Evolutionary conservation across 2,888 invertebrate genomes (phyloP).

Genomic region (Cephus rjabovi): DNA sequence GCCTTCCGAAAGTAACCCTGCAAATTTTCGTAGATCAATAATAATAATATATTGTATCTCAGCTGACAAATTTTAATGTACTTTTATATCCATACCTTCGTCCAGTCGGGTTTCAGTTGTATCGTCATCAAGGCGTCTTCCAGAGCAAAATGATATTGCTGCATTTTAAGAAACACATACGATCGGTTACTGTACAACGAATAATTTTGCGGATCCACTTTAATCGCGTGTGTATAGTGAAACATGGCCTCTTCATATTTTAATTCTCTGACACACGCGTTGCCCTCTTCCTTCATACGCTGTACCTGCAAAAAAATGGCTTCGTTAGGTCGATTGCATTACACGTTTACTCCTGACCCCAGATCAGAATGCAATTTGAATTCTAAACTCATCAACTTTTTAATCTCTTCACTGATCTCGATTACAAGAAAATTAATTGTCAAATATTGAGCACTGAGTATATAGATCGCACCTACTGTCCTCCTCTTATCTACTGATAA

Average conservation of each 20-base stretch:
- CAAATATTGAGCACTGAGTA: background rate
- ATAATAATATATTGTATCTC: background rate
- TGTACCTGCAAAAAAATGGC: slow-evolving; percentile 40
- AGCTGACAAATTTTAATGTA: background rate
- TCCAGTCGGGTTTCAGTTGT: slow-evolving; percentile 80
- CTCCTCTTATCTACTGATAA: background rate
- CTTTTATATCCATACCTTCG: slow-evolving; percentile 71
- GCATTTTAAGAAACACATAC: slow-evolving; percentile 80
- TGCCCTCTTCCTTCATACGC: slow-evolving; percentile 77
- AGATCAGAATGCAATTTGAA: background rate
- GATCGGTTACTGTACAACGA: slow-evolving; percentile 84
- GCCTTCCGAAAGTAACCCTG: slow-evolving; percentile 81
- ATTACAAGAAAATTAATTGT: background rate
- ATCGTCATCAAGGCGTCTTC: slow-evolving; percentile 85
- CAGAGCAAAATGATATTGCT: slow-evolving; percentile 81
- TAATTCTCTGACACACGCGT: slow-evolving; percentile 78
- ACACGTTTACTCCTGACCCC: background rate
- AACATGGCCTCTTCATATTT: slow-evolving; percentile 82
- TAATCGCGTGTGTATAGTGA: slow-evolving; percentile 84
- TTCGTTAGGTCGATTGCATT: background rate
- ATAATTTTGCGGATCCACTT: slow-evolving; percentile 78
- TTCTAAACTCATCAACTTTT: background rate
- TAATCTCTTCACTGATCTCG: background rate
- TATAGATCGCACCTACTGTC: background rate
- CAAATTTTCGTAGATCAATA: slow-evolving; percentile 22